These are phyloP conservation scores for Vicugna pacos DNA, from an alignment of 2,113 vertebrate species.

Conservation along the genomic window DNA sequence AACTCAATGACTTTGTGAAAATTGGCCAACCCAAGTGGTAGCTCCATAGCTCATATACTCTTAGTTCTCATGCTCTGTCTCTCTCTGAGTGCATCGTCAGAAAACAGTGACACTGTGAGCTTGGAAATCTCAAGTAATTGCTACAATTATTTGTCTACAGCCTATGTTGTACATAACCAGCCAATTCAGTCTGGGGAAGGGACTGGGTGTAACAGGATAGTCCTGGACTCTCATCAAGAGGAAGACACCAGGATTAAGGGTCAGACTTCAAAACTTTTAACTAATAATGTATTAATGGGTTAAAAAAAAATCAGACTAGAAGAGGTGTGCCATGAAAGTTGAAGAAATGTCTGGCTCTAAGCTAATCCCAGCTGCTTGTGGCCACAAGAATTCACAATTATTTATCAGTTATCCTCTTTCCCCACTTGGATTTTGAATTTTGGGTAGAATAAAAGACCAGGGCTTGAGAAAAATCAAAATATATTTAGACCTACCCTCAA, in stretches of 20 bases:
- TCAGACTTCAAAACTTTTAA: conserved; percentile 28
- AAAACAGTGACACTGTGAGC: background rate
- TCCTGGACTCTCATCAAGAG: background rate
- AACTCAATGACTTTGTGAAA: background rate
- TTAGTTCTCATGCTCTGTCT: background rate
- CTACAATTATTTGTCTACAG: background rate
- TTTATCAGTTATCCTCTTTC: background rate
- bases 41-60: background rate
- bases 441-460: background rate
- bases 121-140: background rate
- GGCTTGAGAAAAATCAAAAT: conserved; percentile 21
- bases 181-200: background rate
- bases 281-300: background rate
- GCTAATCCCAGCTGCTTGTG: background rate
- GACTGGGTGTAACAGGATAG: background rate
- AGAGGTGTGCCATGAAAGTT: background rate
- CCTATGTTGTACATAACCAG: background rate
- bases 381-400: conserved; percentile 45
- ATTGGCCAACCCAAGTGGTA: background rate
- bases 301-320: background rate
- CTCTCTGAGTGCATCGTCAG: background rate
- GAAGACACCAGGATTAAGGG: background rate
- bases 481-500: background rate
- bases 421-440: conserved; percentile 44
- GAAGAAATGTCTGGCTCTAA: conserved; percentile 16